Evolutionary conservation across 2,113 vertebrate genomes (phyloP), one percentile per base, ranked within the genome.

Genomic region (Archocentrus centrarchus): DNA sequence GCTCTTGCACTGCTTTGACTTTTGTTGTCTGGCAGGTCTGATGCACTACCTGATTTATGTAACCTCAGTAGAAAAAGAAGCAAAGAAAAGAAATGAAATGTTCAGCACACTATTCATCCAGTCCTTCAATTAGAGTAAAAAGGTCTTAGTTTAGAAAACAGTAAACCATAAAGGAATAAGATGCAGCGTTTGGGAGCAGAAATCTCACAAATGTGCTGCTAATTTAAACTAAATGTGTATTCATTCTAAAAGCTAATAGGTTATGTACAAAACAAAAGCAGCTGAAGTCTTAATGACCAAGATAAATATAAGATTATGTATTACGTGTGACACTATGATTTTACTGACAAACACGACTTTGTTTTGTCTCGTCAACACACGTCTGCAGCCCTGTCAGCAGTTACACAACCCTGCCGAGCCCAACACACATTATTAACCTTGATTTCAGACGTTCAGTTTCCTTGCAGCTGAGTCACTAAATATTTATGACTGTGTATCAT

Each of bases 1-100:
- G 57, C 68, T 55, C 47, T 73, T 73, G 68, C 61, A 4, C 32
- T 9, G 77, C 68, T 85, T 75, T 81, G 90, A 89, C 83, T 86
- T 81, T 81, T 83, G 59, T 55, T 63, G 81, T 89, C 59, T 78
- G 83, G 75, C 58, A 32, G 80, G 35, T 59, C 47, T 70, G 61
- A 79, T 17, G 11, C 77, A 44, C 27, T 59, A 80, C 80, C 78
- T 75, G 63, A 87, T 87, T 87, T 60, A 79, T 84, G 70, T 9
- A 78, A 62, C 84, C 59, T 63, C 53, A 15, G 39, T 17, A 61
- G 59, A 53, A 64, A 73, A 58, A 77, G 37, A 60, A 44, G 30
- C 15, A 60, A 44, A 77, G 63, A 57, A 59, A 75, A 59, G 24
- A 76, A 66, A 80, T 61, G 15, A 75, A 82, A 75, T 76, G 32